Percentiles rank a stretch among this genome's conserved stretches.
Evolutionary conservation across 2,888 invertebrate genomes (phyloP).

Genomic region (Archaeoteleia sp.): DNA sequence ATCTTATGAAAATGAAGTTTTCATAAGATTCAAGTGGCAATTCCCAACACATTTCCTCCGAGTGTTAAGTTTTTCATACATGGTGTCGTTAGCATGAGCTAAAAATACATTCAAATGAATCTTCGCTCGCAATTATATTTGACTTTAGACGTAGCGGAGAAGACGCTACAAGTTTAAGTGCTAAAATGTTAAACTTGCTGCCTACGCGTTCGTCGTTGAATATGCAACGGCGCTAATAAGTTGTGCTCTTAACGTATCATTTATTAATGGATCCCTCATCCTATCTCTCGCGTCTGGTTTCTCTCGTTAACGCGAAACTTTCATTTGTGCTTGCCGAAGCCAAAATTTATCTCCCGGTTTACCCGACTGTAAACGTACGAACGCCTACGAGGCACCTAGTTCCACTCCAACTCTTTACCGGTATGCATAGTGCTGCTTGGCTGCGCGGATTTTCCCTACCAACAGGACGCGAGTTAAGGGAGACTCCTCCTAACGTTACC

Average conservation of each 20-base stretch:
- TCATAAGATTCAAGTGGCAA: no score
- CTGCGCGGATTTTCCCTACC: slow-evolving; percentile 4
- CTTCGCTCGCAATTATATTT: no score
- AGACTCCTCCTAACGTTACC: slow-evolving; percentile 37
- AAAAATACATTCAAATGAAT: neutral
- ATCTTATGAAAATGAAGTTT: no score
- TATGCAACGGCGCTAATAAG: slow-evolving; percentile 43
- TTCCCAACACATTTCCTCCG: no score
- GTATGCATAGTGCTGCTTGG: neutral
- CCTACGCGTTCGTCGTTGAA: slow-evolving; percentile 20
- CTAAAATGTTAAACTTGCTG: slow-evolving; percentile 25
- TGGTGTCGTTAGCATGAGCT: no score
- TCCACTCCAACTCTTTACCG: slow-evolving; percentile 1
- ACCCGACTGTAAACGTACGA: slow-evolving; percentile 31
- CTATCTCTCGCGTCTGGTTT: slow-evolving; percentile 9
- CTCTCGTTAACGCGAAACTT: slow-evolving; percentile 34
- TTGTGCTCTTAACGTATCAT: slow-evolving; percentile 44
- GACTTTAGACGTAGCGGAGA: neutral
- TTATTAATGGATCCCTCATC: slow-evolving; percentile 41
- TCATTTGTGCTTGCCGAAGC: slow-evolving; percentile 48
- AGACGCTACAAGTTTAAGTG: neutral
- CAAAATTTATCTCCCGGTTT: slow-evolving; percentile 45
- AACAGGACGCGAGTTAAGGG: slow-evolving; percentile 22
- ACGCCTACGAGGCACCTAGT: slow-evolving; percentile 19
- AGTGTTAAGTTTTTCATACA: no score